Conservation (phyloP, 1,140 invertebrate species). For the Dendroctonus valens region DNA sequence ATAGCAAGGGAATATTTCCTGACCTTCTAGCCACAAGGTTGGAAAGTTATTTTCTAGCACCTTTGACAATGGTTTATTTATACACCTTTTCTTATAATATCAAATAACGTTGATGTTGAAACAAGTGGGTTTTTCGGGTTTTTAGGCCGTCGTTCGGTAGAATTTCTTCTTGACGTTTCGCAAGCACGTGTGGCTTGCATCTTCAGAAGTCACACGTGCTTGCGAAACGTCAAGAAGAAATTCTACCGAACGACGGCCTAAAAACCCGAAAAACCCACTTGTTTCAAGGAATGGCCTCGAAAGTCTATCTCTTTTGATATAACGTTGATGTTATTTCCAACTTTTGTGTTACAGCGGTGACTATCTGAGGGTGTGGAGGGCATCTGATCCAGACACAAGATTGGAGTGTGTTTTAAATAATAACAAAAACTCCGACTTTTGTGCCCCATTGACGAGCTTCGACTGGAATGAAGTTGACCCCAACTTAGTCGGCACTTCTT, state of each 20-base stretch:
- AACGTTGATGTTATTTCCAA: not conserved
- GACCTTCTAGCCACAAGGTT: conserved; percentile 77
- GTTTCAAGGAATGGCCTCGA: too few relatives aligned
- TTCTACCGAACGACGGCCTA: too few relatives aligned
- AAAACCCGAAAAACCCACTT: too few relatives aligned
- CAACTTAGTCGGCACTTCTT: conserved; percentile 96
- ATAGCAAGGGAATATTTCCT: conserved; percentile 93
- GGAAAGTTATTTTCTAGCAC: conserved; percentile 14
- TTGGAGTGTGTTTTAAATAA: conserved; percentile 97
- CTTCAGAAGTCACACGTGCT: too few relatives aligned
- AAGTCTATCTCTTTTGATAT: too few relatives aligned
- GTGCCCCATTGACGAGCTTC: conserved; percentile 97
- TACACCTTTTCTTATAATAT: too few relatives aligned
- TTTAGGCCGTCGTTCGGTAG: too few relatives aligned
- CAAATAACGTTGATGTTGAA: too few relatives aligned
- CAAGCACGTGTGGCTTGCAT: too few relatives aligned
- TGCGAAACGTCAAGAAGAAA: too few relatives aligned
- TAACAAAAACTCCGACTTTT: conserved; percentile 99
- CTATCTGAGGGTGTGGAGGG: conserved; percentile 95
- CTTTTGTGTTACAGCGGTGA: conserved; percentile 79
- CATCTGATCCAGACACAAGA: conserved; percentile 87
- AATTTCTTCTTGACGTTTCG: too few relatives aligned
- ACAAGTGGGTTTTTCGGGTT: too few relatives aligned
- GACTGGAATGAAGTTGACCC: conserved; percentile 99
- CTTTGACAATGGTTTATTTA: not conserved